These are phyloP conservation scores for Grapholita molesta DNA, from an alignment of 1,140 invertebrate genomes.

Conservation along the genomic window DNA sequence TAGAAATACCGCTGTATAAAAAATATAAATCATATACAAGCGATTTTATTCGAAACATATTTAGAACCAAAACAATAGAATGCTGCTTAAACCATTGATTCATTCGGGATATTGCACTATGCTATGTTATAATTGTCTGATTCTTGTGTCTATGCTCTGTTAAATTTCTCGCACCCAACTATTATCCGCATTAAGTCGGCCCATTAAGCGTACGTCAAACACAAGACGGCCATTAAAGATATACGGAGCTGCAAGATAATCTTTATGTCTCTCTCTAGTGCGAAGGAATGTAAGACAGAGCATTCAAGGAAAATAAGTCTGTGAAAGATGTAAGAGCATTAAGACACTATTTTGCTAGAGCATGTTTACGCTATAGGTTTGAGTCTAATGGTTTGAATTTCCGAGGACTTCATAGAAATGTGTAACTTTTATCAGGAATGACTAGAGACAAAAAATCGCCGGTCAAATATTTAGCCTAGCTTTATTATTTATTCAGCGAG, in stretches of 20 bases:
- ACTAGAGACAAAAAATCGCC: too few species aligned
- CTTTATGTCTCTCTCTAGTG: not conserved
- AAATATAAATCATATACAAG: too few species aligned
- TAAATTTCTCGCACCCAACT: not conserved
- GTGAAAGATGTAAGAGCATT: not conserved
- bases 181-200: not conserved
- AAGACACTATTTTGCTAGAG: not conserved
- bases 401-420: too few species aligned
- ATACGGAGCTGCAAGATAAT: not conserved
- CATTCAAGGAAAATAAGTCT: not conserved
- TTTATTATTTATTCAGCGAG: too few species aligned
- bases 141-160: not conserved
- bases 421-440: too few species aligned
- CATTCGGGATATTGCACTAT: too few species aligned
- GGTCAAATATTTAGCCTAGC: too few species aligned
- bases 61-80: too few species aligned
- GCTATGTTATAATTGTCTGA: not conserved
- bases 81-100: too few species aligned
- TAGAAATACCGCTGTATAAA: too few species aligned
- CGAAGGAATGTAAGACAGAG: not conserved
- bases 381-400: too few species aligned
- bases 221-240: conserved; percentile 4
- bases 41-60: too few species aligned
- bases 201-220: conserved; percentile 1
- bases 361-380: not conserved